Conservation (phyloP, 2,113 vertebrate species). For the Scomber colias region DNA sequence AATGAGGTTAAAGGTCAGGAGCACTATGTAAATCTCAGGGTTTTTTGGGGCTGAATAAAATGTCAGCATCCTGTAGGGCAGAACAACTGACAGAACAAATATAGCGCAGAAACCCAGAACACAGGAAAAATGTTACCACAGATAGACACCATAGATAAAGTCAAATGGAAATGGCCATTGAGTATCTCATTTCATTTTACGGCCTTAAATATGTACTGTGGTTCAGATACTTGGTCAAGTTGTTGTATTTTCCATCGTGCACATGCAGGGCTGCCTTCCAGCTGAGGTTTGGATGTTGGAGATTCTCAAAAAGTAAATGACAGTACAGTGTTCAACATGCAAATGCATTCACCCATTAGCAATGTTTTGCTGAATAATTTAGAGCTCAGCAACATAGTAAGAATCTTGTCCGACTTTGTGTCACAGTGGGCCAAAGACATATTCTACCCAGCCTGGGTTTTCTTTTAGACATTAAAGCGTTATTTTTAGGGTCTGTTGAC, state of each 20-base stretch:
- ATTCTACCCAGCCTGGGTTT: not conserved
- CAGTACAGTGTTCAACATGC: slow-evolving; percentile 2
- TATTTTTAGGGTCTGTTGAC: not conserved
- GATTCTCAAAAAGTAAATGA: slow-evolving; percentile 29
- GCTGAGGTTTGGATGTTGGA: slow-evolving; percentile 22
- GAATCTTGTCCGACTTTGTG: not conserved
- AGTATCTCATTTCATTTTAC: not conserved
- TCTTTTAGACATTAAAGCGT: not conserved
- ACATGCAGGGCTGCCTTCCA: not conserved
- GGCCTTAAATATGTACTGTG: not conserved
- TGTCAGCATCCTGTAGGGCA: slow-evolving; percentile 37
- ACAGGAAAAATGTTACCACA: not conserved
- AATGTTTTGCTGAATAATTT: slow-evolving; percentile 46
- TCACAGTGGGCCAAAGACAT: no score
- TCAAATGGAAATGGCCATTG: not conserved
- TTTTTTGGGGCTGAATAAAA: slow-evolving; percentile 47
- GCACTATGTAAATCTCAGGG: slow-evolving; percentile 27
- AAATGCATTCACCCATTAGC: slow-evolving; percentile 8
- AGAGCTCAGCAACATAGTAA: not conserved
- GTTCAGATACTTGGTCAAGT: slow-evolving; percentile 8
- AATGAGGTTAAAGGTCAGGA: slow-evolving; percentile 64
- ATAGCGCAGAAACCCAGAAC: not conserved
- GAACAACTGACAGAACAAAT: slow-evolving; percentile 21
- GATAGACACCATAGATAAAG: not conserved
- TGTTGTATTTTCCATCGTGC: slow-evolving; percentile 1